These are phyloP conservation scores for Eira barbara DNA, from an alignment of 2,113 vertebrate species.

Conservation along the genomic window DNA sequence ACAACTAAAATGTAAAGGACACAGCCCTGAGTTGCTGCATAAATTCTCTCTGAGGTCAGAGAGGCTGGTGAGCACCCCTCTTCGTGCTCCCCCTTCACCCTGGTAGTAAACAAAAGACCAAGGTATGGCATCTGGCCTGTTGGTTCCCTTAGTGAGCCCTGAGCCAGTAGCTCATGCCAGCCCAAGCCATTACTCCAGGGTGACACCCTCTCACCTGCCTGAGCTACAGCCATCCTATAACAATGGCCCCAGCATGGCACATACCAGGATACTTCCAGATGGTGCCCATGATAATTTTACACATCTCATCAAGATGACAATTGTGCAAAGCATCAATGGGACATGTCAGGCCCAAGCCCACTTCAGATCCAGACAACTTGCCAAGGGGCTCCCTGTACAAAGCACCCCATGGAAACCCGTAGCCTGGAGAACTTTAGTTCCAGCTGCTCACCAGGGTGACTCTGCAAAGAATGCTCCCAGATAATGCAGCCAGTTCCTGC, in stretches of 20 bases:
- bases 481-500: not conserved
- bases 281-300: not conserved
- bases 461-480: too few relatives aligned
- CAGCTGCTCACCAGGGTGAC: not conserved
- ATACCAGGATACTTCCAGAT: not conserved
- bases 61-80: not conserved
- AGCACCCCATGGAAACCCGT: not conserved
- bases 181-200: not conserved
- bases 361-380: not conserved
- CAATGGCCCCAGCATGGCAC: not conserved
- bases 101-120: not conserved
- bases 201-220: not conserved
- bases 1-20: not conserved
- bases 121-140: not conserved
- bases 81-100: not conserved
- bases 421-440: not conserved
- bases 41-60: not conserved
- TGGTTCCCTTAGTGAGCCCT: not conserved
- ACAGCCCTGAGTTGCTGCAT: not conserved
- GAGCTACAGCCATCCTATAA: not conserved
- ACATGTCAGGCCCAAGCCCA: not conserved
- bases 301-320: not conserved
- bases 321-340: not conserved
- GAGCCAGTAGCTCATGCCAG: not conserved
- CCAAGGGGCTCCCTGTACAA: not conserved